Evolutionary conservation across 2,888 invertebrate genomes (phyloP).

Genomic region (Selenia dentaria): DNA sequence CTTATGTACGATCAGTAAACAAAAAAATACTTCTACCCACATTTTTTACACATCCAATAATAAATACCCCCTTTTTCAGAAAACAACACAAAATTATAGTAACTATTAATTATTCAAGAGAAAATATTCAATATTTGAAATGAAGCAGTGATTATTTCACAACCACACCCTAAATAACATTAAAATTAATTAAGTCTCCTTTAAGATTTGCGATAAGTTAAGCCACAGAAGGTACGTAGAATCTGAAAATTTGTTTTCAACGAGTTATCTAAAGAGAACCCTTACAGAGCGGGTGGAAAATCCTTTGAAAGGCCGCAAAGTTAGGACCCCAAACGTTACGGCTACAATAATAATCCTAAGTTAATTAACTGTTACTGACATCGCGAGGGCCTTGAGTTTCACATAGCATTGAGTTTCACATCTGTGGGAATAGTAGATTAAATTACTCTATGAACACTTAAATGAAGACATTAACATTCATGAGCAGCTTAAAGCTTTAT

Average conservation of each 20-base stretch:
- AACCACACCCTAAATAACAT: neutral
- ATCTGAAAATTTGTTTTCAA: slow-evolving; percentile 59
- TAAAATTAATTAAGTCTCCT: neutral
- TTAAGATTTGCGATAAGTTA: slow-evolving; percentile 13
- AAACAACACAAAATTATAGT: too few species aligned
- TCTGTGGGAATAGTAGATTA: slow-evolving; percentile 1
- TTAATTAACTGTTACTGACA: slow-evolving; percentile 56
- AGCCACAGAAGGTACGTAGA: slow-evolving; percentile 3
- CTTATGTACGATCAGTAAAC: too few species aligned
- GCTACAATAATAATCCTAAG: slow-evolving; percentile 47
- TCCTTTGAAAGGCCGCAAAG: slow-evolving; percentile 60
- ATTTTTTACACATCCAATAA: too few species aligned
- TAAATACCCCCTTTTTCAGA: too few species aligned
- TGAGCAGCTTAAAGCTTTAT: too few species aligned
- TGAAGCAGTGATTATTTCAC: too few species aligned
- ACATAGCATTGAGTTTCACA: slow-evolving; percentile 36
- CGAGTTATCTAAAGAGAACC: slow-evolving; percentile 57
- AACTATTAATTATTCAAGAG: too few species aligned
- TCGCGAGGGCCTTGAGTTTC: slow-evolving; percentile 41
- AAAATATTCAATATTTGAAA: too few species aligned
- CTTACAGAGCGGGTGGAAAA: slow-evolving; percentile 46
- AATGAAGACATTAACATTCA: too few species aligned
- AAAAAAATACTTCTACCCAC: too few species aligned
- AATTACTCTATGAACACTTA: too few species aligned
- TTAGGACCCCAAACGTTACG: slow-evolving; percentile 56